Evolutionary conservation across 2,888 invertebrate species (phyloP), one percentile per base, ranked within the genome.

Genomic region (Eustalomyia histrio): DNA sequence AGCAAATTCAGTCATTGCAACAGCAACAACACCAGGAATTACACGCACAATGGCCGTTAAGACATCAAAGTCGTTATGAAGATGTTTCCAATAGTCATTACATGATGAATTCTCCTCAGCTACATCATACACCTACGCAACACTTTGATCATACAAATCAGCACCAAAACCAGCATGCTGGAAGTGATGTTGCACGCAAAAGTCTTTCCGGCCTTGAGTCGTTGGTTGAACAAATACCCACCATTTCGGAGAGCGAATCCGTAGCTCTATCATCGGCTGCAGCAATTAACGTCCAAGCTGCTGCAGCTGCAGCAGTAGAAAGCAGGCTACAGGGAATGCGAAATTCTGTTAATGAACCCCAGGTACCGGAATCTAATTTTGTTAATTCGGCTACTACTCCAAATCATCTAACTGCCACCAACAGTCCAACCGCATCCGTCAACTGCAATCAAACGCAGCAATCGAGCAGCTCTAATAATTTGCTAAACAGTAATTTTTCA

Each of bases 191-290:
- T 43, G 94, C 96, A n/a, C 94, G 95, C 33, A 96, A 96, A 89
- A 96, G 95, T 85, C 92, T 96, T 61, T 96, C 96, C 17, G 97
- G 97, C 18, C 92, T 97, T 60, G 97, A 97, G 90, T 97, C 96
- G 53, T 92, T 97, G 61, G 97, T 97, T 83, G 97, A 97, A 91
- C 97, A 97, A 92, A 97, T 97, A 90, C 97, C 97, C 65, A 95
- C 95, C 86, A 95, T 96, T 90, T 94, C 95, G 73, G 96, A 96
- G 86, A 94, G 94, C 7, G 94, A 93, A 86, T 74, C 83, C n/a
- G 80, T 84, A 61, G 83, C 83, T 1, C 24, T 79, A 12, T 79
- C 85, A 2, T 84, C 85, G 12, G 83, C 86, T 12, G 83, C 83
- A 9, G 85, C 85, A 4, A 65, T 69, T 7, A 58, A 63, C 39